Base-by-base conservation (phyloP, 1,140 invertebrate species). In the Carposina sasakii region DNA sequence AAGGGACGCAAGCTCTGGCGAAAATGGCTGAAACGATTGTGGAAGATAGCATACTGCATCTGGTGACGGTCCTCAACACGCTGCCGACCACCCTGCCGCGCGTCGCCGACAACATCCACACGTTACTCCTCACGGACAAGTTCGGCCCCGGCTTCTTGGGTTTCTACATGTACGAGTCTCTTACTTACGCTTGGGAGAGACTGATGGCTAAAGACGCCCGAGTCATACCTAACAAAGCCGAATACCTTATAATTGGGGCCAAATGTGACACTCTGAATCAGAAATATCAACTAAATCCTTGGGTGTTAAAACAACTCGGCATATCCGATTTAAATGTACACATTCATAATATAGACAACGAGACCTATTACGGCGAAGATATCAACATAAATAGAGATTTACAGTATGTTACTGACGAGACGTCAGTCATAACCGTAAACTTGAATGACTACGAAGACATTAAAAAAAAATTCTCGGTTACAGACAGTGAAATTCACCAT, bases 111-210 rank as follows among this genome's bases (percentile, higher is more conserved):
- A 54, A 42, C 48, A 88, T 88, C 53, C 87, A 89, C 17, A 84
- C 87, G 55, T 65, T 92, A 10, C 71, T 92, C 22, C 85, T 92
- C 2, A 91, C 90, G 31, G 91, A 93, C 77, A 92, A 88, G 20
- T 89, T 93, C 75, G 91, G 92, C 78, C 87, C 88, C 50, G 91
- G 88, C 2, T 60, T 92, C 13, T 89, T 92, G 69, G 91, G 91
- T 9, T 91, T 92, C 75, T 71, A 87, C 48, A 81, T 90, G 31
- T 61, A 92, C 19, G 73, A 87, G 54, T 90, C 89, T 15, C 58
- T 93, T 20, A 69, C 86, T 24, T 87, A 92, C 75, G 90, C 90
- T 2, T 90, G 89, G 81, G 24, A 31, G 10, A 28, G n/a, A 17
- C 23, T 15, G 13, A 23, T 28, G 2, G 16, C 6, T 13, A 2